Percentiles rank a stretch among this genome's conserved stretches.
Conservation (phyloP, 2,797 vertebrate species). For the Spondyliosoma cantharus region DNA sequence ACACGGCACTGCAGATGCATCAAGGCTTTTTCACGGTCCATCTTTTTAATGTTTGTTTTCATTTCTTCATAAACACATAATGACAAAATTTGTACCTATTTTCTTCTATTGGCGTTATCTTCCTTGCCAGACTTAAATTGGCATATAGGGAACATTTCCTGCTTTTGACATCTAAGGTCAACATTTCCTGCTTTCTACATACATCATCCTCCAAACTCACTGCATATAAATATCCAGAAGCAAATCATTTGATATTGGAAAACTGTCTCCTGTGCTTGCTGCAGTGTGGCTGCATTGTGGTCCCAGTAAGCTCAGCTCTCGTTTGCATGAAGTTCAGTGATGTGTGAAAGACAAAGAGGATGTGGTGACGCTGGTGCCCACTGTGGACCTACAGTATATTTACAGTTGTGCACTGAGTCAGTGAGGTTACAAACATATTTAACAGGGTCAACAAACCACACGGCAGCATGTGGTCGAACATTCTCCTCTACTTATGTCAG, state of each 20-base stretch:
- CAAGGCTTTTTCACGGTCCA: not conserved
- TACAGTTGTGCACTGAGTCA: not conserved
- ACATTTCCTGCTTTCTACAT: not conserved
- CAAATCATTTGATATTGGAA: not conserved
- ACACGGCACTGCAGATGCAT: conserved; percentile 21
- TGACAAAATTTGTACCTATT: not conserved
- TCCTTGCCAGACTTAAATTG: not conserved
- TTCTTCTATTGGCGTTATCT: not conserved
- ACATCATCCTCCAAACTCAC: not conserved
- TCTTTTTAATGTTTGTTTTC: not conserved
- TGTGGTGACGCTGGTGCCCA: conserved; percentile 30
- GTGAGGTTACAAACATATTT: conserved; percentile 1
- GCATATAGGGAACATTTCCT: not conserved
- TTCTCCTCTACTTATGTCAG: not conserved
- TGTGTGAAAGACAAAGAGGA: conserved; percentile 43
- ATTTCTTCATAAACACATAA: not conserved
- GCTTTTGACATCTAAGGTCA: not conserved
- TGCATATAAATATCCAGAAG: not conserved
- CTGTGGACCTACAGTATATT: not conserved
- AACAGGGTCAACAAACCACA: conserved; percentile 5
- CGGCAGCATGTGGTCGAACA: not conserved
- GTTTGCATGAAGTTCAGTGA: conserved; percentile 55
- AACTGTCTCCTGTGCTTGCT: not conserved
- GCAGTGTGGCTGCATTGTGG: not conserved
- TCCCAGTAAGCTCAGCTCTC: conserved; percentile 9